A percentile compares a stretch with the other conserved stretches of the same genome.
Evolutionary conservation across 2,797 vertebrate genomes (phyloP).

Genomic region (Chloroceryle inda): DNA sequence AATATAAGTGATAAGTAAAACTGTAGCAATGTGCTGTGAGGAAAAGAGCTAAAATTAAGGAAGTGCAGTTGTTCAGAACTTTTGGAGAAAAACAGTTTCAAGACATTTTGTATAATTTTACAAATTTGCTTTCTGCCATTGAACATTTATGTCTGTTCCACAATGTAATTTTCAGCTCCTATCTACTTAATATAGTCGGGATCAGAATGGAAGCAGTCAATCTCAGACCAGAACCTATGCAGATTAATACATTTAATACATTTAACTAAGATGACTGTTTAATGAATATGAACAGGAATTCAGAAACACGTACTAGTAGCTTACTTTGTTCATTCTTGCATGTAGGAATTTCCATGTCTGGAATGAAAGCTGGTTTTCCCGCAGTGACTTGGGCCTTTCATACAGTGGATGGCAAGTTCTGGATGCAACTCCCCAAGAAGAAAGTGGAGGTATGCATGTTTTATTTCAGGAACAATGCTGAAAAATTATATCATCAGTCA

Average conservation of each 20-base stretch:
- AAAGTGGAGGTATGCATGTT: slow-evolving; percentile 87
- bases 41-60: neutral
- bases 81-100: neutral
- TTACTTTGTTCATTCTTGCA: slow-evolving; percentile 1
- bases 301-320: neutral
- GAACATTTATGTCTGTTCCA: neutral
- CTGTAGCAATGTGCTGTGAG: neutral
- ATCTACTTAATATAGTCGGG: neutral
- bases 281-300: neutral
- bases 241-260: neutral
- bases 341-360: slow-evolving; percentile 97
- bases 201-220: neutral
- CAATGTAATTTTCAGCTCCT: neutral
- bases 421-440: slow-evolving; percentile 95
- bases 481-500: neutral
- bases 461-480: neutral
- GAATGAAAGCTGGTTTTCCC: slow-evolving; percentile 94
- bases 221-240: neutral
- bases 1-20: neutral
- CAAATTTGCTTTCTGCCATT: neutral
- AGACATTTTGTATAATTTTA: neutral
- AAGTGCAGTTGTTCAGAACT: neutral
- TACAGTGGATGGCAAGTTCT: slow-evolving; percentile 94
- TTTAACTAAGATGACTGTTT: neutral
- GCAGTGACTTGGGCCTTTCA: slow-evolving; percentile 85